Base-by-base conservation (phyloP, 2,888 invertebrate genomes). In the Hyles lineata region DNA sequence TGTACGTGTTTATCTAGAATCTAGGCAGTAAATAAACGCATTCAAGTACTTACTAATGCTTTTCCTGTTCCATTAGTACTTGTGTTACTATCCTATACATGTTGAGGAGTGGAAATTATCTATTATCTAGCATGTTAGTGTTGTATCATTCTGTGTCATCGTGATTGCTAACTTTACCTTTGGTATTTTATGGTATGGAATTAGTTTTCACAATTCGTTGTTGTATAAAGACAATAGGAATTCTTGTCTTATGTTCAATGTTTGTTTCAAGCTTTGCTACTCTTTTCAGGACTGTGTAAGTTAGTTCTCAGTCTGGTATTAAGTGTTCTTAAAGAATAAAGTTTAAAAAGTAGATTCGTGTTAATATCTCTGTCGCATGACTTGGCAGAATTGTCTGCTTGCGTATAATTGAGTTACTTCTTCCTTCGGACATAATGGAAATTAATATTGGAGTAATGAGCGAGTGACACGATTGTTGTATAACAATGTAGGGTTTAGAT, bases 121-220 rank as follows among this genome's bases (percentile, higher is more conserved):
- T 60, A 60, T 60, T 25, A 60, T 60, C 60, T 60, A 23, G 32
- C 29, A 32, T 32, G 17, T 25, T 19, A 62, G 61, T 29, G 61
- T 0, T 62, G 32, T 62, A 62, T 32, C 61, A 29, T 62, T 25
- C 17, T 17, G 29, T 62, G 61, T 62, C 61, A 62, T 62, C 61
- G 61, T 32, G 19, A 19, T 15, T 19, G 29, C 19, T 61, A 15
- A 29, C 19, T 61, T 62, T 62, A 32, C 61, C 61, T 62, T 62
- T 62, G 61, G 32, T 32, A 62, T 62, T 32, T 62, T 62, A 15
- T 32, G 61, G 32, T 62, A 15, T 32, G 61, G 32, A 62, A 62
- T 62, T 29, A 19, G 61, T 62, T 62, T 62, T 25, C 59, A 25
- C 60, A 23, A 29, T 19, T 17, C 17, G 7, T 17, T 61, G 29